Evolutionary conservation across 2,888 invertebrate genomes (phyloP).

Genomic region (Labia minor): DNA sequence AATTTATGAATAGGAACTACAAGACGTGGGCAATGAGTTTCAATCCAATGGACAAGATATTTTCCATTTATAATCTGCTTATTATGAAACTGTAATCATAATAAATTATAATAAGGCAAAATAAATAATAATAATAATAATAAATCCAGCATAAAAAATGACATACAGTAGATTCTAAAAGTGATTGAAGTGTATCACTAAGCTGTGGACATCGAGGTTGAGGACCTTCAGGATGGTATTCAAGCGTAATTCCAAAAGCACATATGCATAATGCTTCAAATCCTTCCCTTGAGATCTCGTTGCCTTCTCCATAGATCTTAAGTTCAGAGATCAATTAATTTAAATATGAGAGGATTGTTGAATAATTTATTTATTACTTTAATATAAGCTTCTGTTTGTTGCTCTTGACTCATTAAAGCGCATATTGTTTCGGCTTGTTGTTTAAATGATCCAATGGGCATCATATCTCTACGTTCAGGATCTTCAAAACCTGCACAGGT

Average conservation of each 20-base stretch:
- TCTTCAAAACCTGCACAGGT: neutral
- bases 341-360: neutral
- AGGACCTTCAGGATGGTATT: conserved; percentile 17
- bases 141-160: neutral
- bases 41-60: conserved; percentile 72
- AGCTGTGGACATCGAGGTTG: conserved; percentile 19
- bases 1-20: conserved; percentile 66
- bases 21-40: conserved; percentile 63
- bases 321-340: neutral
- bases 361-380: conserved; percentile 1
- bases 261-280: conserved; percentile 22
- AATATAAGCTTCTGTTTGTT: neutral
- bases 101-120: conserved; percentile 15
- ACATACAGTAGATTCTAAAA: conserved; percentile 30
- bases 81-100: conserved; percentile 52
- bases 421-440: neutral
- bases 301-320: conserved; percentile 23
- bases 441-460: neutral
- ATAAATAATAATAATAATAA: neutral
- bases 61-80: conserved; percentile 61
- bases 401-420: neutral
- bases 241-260: conserved; percentile 22
- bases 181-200: conserved; percentile 25
- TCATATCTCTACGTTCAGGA: neutral
- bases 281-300: conserved; percentile 21